Evolutionary conservation across 2,797 vertebrate genomes (phyloP).

Genomic region (Numenius phaeopus): DNA sequence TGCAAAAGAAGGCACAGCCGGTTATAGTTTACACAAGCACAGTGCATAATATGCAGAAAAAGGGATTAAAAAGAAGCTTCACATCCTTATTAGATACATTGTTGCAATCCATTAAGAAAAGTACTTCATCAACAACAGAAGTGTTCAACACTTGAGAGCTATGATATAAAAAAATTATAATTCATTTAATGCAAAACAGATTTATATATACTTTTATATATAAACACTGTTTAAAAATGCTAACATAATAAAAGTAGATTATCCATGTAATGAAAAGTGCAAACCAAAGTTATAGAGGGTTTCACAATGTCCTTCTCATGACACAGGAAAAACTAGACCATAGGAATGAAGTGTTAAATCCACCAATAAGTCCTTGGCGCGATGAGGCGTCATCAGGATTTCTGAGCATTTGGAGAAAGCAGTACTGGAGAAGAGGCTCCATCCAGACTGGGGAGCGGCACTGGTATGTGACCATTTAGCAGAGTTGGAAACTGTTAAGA

Average conservation of each 20-base stretch:
- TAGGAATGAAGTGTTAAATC: conserved; percentile 75
- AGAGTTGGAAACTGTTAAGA: conserved; percentile 90
- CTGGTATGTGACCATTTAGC: conserved; percentile 89
- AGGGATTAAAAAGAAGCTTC: conserved; percentile 82
- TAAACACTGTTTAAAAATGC: conserved; percentile 81
- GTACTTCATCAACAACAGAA: conserved; percentile 80
- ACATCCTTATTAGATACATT: conserved; percentile 85
- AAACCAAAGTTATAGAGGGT: conserved; percentile 79
- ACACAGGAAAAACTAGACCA: conserved; percentile 80
- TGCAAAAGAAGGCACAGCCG: conserved; percentile 94
- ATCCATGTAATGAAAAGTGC: conserved; percentile 85
- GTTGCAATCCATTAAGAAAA: conserved; percentile 77
- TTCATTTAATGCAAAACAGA: conserved; percentile 84
- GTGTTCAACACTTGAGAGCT: conserved; percentile 84
- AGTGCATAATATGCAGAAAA: conserved; percentile 86
- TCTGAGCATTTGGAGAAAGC: conserved; percentile 88
- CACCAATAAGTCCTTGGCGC: conserved; percentile 70
- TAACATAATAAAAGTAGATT: conserved; percentile 79
- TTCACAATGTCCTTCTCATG: conserved; percentile 81
- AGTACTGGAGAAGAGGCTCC: conserved; percentile 87
- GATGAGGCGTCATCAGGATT: conserved; percentile 87
- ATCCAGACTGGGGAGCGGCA: conserved; percentile 88
- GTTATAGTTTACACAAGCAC: conserved; percentile 87
- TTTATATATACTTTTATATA: conserved; percentile 81
- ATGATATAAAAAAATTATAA: conserved; percentile 82